These are phyloP conservation scores for Sarcoramphus papa DNA, from an alignment of 2,797 vertebrate species.

Conservation along the genomic window DNA sequence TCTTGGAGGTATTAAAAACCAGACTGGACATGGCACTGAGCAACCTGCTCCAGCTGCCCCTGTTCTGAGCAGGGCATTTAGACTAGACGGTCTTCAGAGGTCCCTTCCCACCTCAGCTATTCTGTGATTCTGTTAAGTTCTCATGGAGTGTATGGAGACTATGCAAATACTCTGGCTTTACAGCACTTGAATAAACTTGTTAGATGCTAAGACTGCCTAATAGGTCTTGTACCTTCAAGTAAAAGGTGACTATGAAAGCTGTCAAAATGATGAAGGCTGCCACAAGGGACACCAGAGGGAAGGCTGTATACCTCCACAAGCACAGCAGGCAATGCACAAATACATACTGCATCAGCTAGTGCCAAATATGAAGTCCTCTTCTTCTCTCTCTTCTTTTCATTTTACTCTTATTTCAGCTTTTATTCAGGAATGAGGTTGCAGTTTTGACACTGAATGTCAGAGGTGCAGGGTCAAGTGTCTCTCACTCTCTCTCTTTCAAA, in stretches of 20 bases:
- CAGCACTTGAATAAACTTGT: neutral
- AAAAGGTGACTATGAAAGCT: neutral
- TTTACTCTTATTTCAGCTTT: neutral
- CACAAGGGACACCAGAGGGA: neutral
- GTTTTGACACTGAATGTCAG: neutral
- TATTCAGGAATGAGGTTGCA: neutral
- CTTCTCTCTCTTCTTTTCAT: neutral
- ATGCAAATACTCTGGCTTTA: neutral
- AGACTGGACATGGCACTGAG: neutral
- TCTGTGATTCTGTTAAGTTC: neutral
- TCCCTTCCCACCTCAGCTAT: neutral
- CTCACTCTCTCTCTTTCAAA: neutral
- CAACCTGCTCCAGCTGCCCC: neutral
- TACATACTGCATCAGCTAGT: neutral
- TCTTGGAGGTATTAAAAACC: neutral
- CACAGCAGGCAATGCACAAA: neutral
- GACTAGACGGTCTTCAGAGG: neutral
- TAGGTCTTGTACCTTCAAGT: neutral
- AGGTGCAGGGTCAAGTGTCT: neutral
- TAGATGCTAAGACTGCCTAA: neutral
- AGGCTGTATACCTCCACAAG: neutral
- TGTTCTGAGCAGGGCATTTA: neutral
- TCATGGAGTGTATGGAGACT: neutral
- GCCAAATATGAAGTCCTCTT: neutral
- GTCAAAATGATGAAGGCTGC: neutral